A percentile compares a stretch with the other conserved stretches of the same genome.
phyloP scores from a whole-genome alignment of 2,888 invertebrate species.

The Herminia tarsipennalis region DNA sequence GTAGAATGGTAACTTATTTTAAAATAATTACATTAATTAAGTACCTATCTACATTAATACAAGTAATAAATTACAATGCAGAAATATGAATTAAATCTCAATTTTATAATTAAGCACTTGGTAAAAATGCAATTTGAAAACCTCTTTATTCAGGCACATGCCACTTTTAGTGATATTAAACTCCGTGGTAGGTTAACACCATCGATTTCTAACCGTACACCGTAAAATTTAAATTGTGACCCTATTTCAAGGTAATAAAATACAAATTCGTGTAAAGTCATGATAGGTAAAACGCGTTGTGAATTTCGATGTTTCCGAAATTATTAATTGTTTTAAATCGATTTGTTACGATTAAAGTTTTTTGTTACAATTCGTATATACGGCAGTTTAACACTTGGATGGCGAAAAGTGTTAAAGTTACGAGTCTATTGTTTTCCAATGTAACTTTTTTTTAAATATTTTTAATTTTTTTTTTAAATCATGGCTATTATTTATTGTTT shows the following conservation, averaged over 20 bases:
- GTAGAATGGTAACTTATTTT: too few relatives aligned
- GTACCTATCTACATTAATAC: too few relatives aligned
- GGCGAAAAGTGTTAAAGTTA: slow-evolving; percentile 33
- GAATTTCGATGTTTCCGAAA: slow-evolving; percentile 53
- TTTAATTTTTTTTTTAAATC: background rate
- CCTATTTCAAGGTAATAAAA: slow-evolving; percentile 38
- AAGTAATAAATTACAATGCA: too few relatives aligned
- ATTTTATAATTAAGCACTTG: too few relatives aligned
- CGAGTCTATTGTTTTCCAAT: slow-evolving; percentile 12
- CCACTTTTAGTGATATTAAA: slow-evolving; percentile 23
- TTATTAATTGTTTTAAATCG: slow-evolving; percentile 59
- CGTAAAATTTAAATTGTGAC: slow-evolving; percentile 20
- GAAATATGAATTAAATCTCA: too few relatives aligned
- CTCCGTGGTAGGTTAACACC: slow-evolving; percentile 20
- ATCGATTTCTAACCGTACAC: slow-evolving; percentile 27
- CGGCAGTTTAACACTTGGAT: slow-evolving; percentile 40
- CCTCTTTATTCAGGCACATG: background rate
- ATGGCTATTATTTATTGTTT: too few relatives aligned
- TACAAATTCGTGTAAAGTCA: slow-evolving; percentile 37
- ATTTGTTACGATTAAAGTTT: slow-evolving; percentile 68
- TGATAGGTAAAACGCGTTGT: slow-evolving; percentile 40
- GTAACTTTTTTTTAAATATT: slow-evolving; percentile 8
- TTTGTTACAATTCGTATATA: slow-evolving; percentile 53
- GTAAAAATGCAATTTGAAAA: too few relatives aligned
- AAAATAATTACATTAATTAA: too few relatives aligned